Evolutionary conservation across 2,113 vertebrate genomes (phyloP).

Genomic region (Entomyzon cyanotis): DNA sequence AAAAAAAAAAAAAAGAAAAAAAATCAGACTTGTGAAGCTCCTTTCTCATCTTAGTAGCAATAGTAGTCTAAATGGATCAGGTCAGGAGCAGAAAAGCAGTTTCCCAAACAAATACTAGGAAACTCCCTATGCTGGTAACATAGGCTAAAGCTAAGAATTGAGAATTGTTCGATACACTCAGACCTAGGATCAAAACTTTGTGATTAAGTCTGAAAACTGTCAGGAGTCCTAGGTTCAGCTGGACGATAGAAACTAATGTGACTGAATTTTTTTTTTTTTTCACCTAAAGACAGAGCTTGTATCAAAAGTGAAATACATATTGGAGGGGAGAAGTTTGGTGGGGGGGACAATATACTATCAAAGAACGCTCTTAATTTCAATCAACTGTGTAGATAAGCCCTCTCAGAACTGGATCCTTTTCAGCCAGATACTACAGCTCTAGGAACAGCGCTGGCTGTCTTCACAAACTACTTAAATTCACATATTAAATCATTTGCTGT

Average conservation of each 20-base stretch:
- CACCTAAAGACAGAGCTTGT: neutral
- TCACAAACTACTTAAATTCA: neutral
- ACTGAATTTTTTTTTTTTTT: neutral
- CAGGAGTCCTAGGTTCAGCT: neutral
- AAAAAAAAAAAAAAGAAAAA: neutral
- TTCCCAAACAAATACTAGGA: neutral
- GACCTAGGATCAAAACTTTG: neutral
- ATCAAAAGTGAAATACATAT: neutral
- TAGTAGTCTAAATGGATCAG: neutral
- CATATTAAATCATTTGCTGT: neutral
- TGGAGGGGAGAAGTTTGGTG: neutral
- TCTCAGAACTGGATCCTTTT: neutral
- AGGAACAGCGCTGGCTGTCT: neutral
- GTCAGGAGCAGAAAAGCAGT: neutral
- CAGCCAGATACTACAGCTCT: neutral
- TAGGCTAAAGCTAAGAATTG: neutral
- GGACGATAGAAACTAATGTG: neutral
- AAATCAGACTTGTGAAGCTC: neutral
- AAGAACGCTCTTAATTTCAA: neutral
- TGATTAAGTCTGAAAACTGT: neutral
- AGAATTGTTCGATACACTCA: neutral
- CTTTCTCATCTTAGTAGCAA: neutral
- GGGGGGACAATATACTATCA: neutral
- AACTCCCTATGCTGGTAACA: neutral
- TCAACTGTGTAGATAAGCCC: rapidly evolving